Base-by-base conservation (phyloP, 1,140 invertebrate genomes). In the Luehdorfia chinensis region DNA sequence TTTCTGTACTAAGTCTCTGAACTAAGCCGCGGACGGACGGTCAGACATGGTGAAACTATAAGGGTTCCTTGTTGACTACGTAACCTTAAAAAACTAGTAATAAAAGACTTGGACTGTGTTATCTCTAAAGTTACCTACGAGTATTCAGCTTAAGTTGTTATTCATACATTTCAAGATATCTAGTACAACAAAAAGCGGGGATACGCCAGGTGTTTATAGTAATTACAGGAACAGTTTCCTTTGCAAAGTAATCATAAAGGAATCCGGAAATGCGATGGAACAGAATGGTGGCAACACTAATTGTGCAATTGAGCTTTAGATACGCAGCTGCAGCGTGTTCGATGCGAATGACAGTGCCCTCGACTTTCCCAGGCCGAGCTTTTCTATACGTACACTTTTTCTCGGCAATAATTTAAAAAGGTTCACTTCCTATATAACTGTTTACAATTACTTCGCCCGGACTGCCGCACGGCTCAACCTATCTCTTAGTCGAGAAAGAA, bases 281-380 rank as follows among this genome's bases (percentile, higher is more conserved):
- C 34, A 37, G n/a, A 43, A 43, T 43, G 39, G 58, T 61, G 58
- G 61, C 56, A 66, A 60, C 44, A 56, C 63, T 74, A 71, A 78
- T 78, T 75, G 70, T 73, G 67, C 67, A 78, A 77, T 75, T 67
- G 65, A 66, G 63, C 60, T 65, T 75, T 66, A 61, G 61, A 55
- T 54, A 61, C 65, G 61, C 47, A 50, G 25, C 47, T 15, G 11
- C 25, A 47, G 23, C 6, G 7, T 6, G 36, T 11, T 4, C 36
- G 36, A 4, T 43, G 23, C 23, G 39, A 43, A 43, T 25, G 14
- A 11, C 39, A 2, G 5, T 14, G 23, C 12, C 4, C 5, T 8
- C 14, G 39, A 1, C 8, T 46, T 52, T 52, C 50, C 43, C 43
- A 46, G 41, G 43, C 23, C 23, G 25, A 21, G n/a, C 4, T 28